Percentiles rank a stretch among this genome's conserved stretches.
phyloP scores from a whole-genome alignment of 2,888 invertebrate species.

The Andrena camellia region DNA sequence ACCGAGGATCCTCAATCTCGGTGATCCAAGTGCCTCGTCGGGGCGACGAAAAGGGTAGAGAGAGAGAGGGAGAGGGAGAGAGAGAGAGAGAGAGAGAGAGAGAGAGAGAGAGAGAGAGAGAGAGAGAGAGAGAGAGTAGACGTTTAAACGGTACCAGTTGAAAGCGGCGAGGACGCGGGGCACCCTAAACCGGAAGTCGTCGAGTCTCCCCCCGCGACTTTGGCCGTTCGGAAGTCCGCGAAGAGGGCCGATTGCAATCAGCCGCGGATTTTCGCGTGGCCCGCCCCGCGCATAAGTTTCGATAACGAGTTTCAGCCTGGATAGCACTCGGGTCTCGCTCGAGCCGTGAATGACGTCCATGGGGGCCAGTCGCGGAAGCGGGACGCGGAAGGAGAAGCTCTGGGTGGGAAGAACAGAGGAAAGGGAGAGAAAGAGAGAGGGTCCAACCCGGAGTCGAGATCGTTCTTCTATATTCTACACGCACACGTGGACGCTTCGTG shows the following conservation, averaged over 20 bases:
- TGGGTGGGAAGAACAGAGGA: conserved; percentile 11
- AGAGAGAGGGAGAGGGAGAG: no score
- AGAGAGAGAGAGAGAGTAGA: neutral
- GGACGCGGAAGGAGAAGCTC: conserved; percentile 39
- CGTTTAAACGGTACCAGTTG: neutral
- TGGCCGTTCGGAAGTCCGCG: conserved; percentile 73
- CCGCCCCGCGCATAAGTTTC: conserved; percentile 68
- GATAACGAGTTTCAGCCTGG: conserved; percentile 73
- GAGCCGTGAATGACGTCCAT: conserved; percentile 65
- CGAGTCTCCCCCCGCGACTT: conserved; percentile 16
- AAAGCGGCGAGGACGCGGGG: conserved; percentile 27
- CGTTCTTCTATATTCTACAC: conserved; percentile 23
- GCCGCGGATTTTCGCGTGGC: conserved; percentile 72
- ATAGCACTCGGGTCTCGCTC: conserved; percentile 70
- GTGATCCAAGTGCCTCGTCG: neutral
- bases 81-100: conserved; percentile 1
- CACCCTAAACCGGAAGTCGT: conserved; percentile 65
- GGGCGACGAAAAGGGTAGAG: neutral
- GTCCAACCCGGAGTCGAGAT: conserved; percentile 28
- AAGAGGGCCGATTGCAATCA: conserved; percentile 83
- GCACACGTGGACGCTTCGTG: neutral
- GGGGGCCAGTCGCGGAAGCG: conserved; percentile 56
- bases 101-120: neutral
- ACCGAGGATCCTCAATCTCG: neutral
- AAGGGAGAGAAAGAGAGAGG: conserved; percentile 20